Base-by-base conservation (phyloP, 1,140 invertebrate species). In the Drosophila pseudoananassae region DNA sequence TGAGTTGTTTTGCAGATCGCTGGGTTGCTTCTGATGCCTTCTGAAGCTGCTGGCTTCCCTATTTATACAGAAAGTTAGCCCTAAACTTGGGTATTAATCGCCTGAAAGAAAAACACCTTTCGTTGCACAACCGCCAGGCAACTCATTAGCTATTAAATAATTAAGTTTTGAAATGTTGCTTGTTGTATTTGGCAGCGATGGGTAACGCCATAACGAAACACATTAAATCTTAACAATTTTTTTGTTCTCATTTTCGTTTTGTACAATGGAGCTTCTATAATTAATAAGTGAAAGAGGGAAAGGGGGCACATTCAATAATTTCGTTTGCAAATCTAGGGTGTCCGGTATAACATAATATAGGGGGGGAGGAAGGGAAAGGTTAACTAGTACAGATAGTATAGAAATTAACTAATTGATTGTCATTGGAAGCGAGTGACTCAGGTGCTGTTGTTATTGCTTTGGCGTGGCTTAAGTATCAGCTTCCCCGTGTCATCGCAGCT, bases 401-500 rank as follows among this genome's bases (percentile, higher is more conserved):
- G 46, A 45, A 57, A 45, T 47, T 74, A 72, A 74, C 58, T 74
- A 64, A 74, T 65, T 74, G 54, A 76, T 66, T 76, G 61, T 76
- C 73, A 9, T 53, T 38, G 38, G 40, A n/a, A 47, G 29, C 33
- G 27, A 14, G 31, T 17, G 29, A 15, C 71, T 89, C 60, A 88
- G 66, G 83, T 65, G 51, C 65, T 81, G 71, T 88, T 91, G 74
- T 92, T 93, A 25, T 95, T 85, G 23, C 73, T 93, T 12, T 96
- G 96, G 51, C 96, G 92, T 4, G 97, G 97, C 91, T 97, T 97
- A 1, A 98, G 92, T 73, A 98, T 98, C 12, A 98, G 92, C 92
- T 98, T 97, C 68, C 98, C 97, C 56, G 97, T 98, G 90, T 99
- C 98, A 92, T 99, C 98, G 93, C 98, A 99, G 47, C 97, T 98